phyloP scores from a whole-genome alignment of 2,113 vertebrate genomes.

The Mirza zaza region DNA sequence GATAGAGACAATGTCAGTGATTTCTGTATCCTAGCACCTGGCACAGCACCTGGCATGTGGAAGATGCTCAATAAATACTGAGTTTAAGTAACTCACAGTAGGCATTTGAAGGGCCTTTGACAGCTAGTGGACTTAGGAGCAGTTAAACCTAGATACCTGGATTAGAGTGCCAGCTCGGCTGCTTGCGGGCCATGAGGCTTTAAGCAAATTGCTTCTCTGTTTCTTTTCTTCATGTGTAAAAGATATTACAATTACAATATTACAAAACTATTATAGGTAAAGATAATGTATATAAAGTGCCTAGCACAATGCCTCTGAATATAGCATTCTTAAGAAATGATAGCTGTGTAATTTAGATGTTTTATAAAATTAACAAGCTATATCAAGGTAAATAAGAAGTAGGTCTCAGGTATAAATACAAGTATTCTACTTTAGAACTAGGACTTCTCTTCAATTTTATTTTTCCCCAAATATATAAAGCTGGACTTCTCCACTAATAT shows the following conservation, averaged over 20 bases:
- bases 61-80: not conserved
- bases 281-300: not conserved
- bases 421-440: not conserved
- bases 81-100: not conserved
- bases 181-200: rapidly evolving
- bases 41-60: not conserved
- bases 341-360: not conserved
- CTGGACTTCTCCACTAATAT: not conserved
- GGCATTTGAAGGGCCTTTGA: not conserved
- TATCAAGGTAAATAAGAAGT: not conserved
- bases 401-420: not conserved
- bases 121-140: not conserved
- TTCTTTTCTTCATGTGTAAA: not conserved
- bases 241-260: too few relatives aligned
- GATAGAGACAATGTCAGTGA: too few relatives aligned
- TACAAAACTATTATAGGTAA: not conserved
- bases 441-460: not conserved
- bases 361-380: not conserved
- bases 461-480: not conserved
- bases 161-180: rapidly evolving
- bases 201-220: not conserved
- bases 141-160: not conserved
- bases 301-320: not conserved
- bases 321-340: not conserved
- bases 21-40: not conserved